A percentile compares a stretch with the other conserved stretches of the same genome.
Conservation (phyloP, 2,113 vertebrate species). For the Rhynchomys soricoides region DNA sequence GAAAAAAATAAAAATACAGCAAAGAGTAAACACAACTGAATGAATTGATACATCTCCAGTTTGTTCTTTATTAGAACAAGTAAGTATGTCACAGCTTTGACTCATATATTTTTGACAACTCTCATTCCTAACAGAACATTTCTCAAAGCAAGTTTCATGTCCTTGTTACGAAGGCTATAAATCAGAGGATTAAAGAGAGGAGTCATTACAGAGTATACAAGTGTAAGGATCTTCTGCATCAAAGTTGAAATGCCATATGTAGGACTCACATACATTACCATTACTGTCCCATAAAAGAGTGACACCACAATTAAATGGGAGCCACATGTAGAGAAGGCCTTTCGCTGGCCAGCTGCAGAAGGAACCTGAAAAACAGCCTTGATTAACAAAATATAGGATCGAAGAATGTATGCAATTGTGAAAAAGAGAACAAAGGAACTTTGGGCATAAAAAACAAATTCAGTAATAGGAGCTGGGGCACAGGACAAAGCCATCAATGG, state of each 20-base stretch:
- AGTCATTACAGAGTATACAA: constrained; percentile 76
- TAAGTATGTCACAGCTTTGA: background rate
- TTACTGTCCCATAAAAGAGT: constrained; percentile 79
- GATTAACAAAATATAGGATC: constrained; percentile 73
- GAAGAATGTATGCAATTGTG: constrained; percentile 70
- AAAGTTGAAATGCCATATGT: constrained; percentile 59
- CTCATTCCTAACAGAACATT: constrained; percentile 44
- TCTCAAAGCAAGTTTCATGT: constrained; percentile 75
- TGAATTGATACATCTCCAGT: background rate
- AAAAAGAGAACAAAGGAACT: constrained; percentile 74
- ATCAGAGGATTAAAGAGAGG: constrained; percentile 80
- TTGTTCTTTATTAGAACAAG: constrained; percentile 29
- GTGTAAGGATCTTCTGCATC: constrained; percentile 74
- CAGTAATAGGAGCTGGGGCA: constrained; percentile 66
- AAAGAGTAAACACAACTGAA: background rate
- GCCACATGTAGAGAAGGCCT: constrained; percentile 79
- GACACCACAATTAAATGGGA: constrained; percentile 77
- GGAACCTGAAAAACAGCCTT: constrained; percentile 73
- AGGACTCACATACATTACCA: constrained; percentile 78
- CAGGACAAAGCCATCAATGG: constrained; percentile 78
- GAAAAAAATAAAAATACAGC: background rate
- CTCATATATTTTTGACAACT: constrained; percentile 30
- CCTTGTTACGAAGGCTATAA: constrained; percentile 80
- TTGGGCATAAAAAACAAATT: constrained; percentile 65
- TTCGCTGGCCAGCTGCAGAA: constrained; percentile 52